A percentile compares a stretch with the other conserved stretches of the same genome.
These are phyloP conservation scores for Myopa tessellatipennis DNA, from an alignment of 2,888 invertebrate genomes.

Conservation along the genomic window DNA sequence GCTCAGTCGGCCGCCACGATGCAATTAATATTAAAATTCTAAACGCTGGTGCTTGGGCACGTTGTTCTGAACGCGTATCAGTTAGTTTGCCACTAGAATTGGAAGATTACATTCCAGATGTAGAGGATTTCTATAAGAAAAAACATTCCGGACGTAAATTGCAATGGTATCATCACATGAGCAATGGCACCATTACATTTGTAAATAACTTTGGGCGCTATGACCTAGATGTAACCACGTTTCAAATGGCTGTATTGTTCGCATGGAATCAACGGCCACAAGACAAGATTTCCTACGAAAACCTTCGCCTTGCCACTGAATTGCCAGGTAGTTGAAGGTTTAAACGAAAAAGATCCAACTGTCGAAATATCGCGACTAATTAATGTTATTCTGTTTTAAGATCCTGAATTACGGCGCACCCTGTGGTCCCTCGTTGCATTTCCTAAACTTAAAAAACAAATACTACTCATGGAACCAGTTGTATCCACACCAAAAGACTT, in stretches of 20 bases:
- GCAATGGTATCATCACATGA: conserved; percentile 99
- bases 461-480: conserved; percentile 83
- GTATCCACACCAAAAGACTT: conserved; percentile 94
- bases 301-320: conserved; percentile 94
- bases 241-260: conserved; percentile 99
- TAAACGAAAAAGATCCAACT: not conserved
- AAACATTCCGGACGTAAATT: conserved; percentile 97
- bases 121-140: conserved; percentile 97
- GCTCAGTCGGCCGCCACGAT: conserved; percentile 82
- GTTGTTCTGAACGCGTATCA: conserved; percentile 92
- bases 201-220: conserved; percentile 91
- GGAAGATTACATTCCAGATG: conserved; percentile 99
- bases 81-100: conserved; percentile 96
- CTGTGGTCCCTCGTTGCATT: conserved; percentile 96
- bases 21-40: conserved; percentile 98
- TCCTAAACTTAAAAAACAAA: conserved; percentile 94
- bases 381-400: conserved; percentile 56
- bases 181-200: conserved; percentile 98
- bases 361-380: conserved; percentile 11
- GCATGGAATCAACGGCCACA: conserved; percentile 97
- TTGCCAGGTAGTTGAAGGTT: conserved; percentile 75
- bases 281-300: conserved; percentile 96
- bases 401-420: conserved; percentile 93
- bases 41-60: conserved; percentile 97
- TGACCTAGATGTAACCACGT: conserved; percentile 98